phyloP scores from a whole-genome alignment of 2,888 invertebrate genomes.

The Drosophila hamatofila region DNA sequence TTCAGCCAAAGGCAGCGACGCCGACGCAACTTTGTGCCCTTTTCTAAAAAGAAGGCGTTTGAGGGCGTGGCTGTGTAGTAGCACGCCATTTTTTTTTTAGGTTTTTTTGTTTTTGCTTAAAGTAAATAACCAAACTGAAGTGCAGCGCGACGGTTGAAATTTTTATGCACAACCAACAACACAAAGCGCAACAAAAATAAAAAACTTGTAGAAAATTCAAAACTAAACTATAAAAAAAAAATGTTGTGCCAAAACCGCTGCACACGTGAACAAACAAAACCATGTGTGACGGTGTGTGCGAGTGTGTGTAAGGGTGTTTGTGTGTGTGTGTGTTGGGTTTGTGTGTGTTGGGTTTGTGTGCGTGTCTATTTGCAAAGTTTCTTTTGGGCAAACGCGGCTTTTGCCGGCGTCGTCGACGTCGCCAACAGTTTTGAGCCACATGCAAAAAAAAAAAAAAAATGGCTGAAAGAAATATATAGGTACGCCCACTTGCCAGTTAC shows the following conservation, averaged over 20 bases:
- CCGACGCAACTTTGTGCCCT: conserved; percentile 46
- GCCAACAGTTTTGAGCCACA: conserved; percentile 48
- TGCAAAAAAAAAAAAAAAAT: conserved; percentile 20
- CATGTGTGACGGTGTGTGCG: conserved; percentile 11
- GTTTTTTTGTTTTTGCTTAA: conserved; percentile 32
- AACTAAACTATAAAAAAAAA: conserved; percentile 48
- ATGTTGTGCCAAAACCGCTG: conserved; percentile 43
- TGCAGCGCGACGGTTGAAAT: conserved; percentile 52
- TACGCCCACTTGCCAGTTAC: conserved; percentile 16
- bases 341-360: conserved; percentile 27
- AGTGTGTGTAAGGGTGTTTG: background rate
- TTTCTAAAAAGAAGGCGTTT: background rate
- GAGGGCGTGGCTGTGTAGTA: background rate
- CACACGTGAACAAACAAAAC: conserved; percentile 50
- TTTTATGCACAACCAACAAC: conserved; percentile 55
- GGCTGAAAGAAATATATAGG: conserved; percentile 35
- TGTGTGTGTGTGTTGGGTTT: conserved; percentile 17
- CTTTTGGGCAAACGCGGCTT: conserved; percentile 56
- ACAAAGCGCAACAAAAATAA: background rate
- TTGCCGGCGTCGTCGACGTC: conserved; percentile 34
- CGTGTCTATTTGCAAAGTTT: conserved; percentile 53
- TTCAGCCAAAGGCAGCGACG: conserved; percentile 60
- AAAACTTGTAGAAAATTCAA: conserved; percentile 34
- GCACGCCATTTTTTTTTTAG: background rate
- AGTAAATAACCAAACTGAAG: conserved; percentile 66